Evolutionary conservation across 2,113 vertebrate genomes (phyloP).

Genomic region (Ailurus styani): DNA sequence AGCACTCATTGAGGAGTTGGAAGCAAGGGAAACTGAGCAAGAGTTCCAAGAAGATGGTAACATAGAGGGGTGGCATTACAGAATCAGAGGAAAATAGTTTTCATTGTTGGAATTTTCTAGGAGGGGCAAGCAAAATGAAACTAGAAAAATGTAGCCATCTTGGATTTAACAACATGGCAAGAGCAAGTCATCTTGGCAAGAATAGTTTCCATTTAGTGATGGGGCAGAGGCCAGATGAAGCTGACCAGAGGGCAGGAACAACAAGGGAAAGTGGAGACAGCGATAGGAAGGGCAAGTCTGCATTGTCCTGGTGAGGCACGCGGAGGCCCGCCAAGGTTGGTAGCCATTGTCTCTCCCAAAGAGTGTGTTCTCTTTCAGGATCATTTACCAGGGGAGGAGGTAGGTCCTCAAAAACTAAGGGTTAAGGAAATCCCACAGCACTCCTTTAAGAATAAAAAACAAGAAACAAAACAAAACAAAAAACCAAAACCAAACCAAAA

Average conservation of each 20-base stretch:
- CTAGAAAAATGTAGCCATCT: neutral
- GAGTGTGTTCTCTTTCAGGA: neutral
- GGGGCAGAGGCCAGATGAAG: neutral
- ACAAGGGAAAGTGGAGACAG: neutral
- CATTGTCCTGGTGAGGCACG: neutral
- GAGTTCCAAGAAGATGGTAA: neutral
- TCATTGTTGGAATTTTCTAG: neutral
- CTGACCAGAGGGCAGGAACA: neutral
- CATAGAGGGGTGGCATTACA: neutral
- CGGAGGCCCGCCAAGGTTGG: fast-evolving
- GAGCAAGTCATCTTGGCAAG: neutral
- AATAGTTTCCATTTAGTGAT: neutral
- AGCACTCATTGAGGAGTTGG: neutral
- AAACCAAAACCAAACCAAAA: neutral
- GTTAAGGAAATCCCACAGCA: neutral
- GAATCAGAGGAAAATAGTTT: neutral
- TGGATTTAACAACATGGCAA: neutral
- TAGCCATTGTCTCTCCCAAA: neutral
- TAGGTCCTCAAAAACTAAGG: neutral
- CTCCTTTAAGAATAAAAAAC: too few relatives aligned
- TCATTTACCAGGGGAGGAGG: neutral
- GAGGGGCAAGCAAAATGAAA: neutral
- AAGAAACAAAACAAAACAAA: too few relatives aligned
- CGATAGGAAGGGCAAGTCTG: neutral
- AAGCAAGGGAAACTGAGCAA: neutral